Base-by-base conservation (phyloP, 1,140 invertebrate species). In the Microplitis mediator region DNA sequence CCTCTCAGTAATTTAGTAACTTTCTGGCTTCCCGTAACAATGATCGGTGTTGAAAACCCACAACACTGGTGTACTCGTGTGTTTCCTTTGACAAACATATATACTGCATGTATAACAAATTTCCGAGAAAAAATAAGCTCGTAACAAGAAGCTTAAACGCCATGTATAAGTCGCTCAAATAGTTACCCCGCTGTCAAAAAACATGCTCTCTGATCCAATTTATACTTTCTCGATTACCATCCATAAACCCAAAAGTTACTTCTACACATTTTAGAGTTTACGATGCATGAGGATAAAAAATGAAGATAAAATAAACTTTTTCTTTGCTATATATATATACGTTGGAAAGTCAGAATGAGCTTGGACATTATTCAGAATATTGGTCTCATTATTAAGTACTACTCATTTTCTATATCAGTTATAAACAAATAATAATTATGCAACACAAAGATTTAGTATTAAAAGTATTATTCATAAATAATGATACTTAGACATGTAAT, bases 81-180 rank as follows among this genome's bases (percentile, higher is more conserved):
- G n/a, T 16, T 50, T 34, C 6, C 51, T 31, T 13, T 39, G 5
- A 39, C 56, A 51, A 54, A 31, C 66, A 36, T 34, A 58, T 51
- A 69, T 54, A 54, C 60, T 60, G 52, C 23, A 66, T n/a, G 58
- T 56, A 71, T 16, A 74, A 77, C 80, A 80, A 79, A 81, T 80
- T 81, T 81, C 78, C 75, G 66, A 73, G 72, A 75, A 75, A 76
- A 79, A 77, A 74, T 74, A 73, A 70, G 54, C 45, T 75, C 71
- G 71, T 73, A 75, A 75, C 73, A 73, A 39, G 36, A 39, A 73
- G 8, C 63, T n/a, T 36, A 16, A 71, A 75, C 71, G 73, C 62
- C 68, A 70, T 39, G 31, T 56, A 68, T 75, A 75, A 75, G 71
- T 73, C 68, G 74, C 58, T 36, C 34, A 52, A 71, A 50, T 14